These are phyloP conservation scores for Archilochus colubris DNA, from an alignment of 2,113 vertebrate genomes.

Conservation along the genomic window DNA sequence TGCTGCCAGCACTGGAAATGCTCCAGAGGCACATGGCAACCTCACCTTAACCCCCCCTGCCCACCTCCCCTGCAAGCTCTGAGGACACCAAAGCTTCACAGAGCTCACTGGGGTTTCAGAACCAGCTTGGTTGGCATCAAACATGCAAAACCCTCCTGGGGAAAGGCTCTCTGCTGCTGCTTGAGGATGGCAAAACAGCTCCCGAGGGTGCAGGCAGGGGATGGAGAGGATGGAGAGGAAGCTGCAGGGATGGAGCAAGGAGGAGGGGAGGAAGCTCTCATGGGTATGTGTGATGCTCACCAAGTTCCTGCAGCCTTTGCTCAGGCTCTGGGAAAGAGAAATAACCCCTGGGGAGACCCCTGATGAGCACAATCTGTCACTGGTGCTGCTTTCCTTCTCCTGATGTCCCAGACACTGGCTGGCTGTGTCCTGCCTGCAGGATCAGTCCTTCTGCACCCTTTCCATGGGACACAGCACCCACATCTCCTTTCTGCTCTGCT, in stretches of 20 bases:
- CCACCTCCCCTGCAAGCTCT: background rate
- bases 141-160: background rate
- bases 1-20: background rate
- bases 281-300: accelerated
- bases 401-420: background rate
- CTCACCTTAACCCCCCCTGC: background rate
- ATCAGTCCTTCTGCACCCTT: background rate
- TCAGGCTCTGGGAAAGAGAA: background rate
- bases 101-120: background rate
- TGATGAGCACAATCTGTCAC: accelerated
- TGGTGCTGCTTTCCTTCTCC: background rate
- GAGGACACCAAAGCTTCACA: background rate
- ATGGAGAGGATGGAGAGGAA: accelerated
- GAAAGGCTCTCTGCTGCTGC: background rate
- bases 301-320: background rate
- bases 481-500: background rate
- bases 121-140: background rate
- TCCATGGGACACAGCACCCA: accelerated
- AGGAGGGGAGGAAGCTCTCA: background rate
- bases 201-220: background rate
- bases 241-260: background rate
- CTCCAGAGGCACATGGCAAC: background rate
- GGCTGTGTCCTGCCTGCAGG: background rate
- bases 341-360: background rate
- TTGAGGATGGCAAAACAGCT: background rate